Evolutionary conservation across 2,797 vertebrate genomes (phyloP).

Genomic region (Phoxinus dragarum): DNA sequence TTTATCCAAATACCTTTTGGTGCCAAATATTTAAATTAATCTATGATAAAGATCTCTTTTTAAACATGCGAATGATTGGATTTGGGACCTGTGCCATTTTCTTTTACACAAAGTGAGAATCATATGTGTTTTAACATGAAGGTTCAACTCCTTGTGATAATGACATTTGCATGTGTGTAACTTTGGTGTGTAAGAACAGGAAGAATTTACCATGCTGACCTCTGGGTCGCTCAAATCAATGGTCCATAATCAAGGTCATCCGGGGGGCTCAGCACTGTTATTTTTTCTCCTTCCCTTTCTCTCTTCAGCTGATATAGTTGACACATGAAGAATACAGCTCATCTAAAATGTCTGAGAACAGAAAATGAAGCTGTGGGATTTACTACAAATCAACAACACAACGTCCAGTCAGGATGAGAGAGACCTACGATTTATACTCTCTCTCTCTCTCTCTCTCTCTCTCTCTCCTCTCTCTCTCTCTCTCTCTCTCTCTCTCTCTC

Average conservation of each 20-base stretch:
- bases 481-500: too few species aligned
- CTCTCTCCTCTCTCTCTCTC: too few species aligned
- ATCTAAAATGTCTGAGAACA: not conserved
- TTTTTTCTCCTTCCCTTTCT: not conserved
- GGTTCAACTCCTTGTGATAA: not conserved
- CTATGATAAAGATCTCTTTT: not conserved
- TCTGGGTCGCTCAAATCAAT: constrained; percentile 31
- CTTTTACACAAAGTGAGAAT: not conserved
- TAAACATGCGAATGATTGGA: not conserved
- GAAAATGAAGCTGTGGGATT: constrained; percentile 25
- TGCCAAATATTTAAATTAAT: not conserved
- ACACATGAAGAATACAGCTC: not conserved
- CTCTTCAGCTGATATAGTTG: constrained; percentile 18
- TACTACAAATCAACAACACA: constrained; percentile 13
- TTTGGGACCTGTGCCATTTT: not conserved
- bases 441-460: too few species aligned
- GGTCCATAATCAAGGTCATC: constrained; percentile 34
- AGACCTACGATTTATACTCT: not conserved
- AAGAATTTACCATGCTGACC: constrained; percentile 37
- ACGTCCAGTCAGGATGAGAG: not conserved
- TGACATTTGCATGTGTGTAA: constrained; percentile 29
- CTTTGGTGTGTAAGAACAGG: constrained; percentile 24
- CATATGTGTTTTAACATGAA: not conserved
- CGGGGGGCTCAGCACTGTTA: constrained; percentile 7
- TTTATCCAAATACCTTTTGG: not conserved